Evolutionary conservation across 2,888 invertebrate species (phyloP), one percentile per base, ranked within the genome.

Genomic region (Athetis lepigone): DNA sequence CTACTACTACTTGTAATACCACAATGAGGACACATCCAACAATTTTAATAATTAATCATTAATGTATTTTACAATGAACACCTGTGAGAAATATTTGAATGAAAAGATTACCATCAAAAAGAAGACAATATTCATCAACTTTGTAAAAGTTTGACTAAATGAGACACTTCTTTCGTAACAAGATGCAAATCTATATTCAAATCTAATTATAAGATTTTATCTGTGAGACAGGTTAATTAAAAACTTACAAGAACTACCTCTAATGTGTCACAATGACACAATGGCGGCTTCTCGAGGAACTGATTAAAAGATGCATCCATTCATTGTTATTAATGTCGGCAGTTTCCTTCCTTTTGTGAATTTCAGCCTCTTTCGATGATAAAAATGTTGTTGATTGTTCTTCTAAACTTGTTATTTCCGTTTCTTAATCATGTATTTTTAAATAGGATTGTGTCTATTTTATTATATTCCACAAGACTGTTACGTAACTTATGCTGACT

Each of bases 231-330:
- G 21, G 52, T 40, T 40, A 18, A 11, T 21, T 19, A 11, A 39
- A 27, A 45, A 27, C 16, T n/a, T 11, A 61, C 51, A 75, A 73
- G 74, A 76, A 47, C 42, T 29, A 11, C 5, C 25, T 45, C 6
- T 36, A 23, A 58, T 50, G 52, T 49, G 21, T 29, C 61, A 72
- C 58, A 75, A 72, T 47, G 57, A 45, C 51, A 71, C 77, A 77
- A 71, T 77, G 63, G 39, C 23, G 39, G 36, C 56, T 62, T 59
- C 51, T 43, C 45, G 55, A 70, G 67, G 74, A 79, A 74, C 55
- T 61, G 42, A 37, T 51, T 23, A 54, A 49, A 52, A 49, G 6
- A 23, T 18, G 43, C 64, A 59, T 54, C 49, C 42, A 52, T 52
- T 61, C 71, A 77, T 77, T 78, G 77, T 78, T 52, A 1, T 7